These are phyloP conservation scores for Microdon myrmicae DNA, from an alignment of 2,888 invertebrate species.

Conservation along the genomic window DNA sequence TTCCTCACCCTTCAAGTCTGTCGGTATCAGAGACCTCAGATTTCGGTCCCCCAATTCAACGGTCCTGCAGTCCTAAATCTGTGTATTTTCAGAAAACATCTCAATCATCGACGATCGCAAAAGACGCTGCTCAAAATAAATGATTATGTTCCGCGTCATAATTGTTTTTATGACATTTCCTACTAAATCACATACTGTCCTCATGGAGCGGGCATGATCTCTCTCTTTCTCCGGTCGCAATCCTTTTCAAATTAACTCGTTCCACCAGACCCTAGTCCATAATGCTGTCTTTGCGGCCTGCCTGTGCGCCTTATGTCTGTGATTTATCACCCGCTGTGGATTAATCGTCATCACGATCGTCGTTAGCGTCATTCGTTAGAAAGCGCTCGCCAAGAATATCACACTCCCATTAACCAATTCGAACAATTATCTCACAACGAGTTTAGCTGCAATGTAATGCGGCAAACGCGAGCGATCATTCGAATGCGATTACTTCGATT, in stretches of 20 bases:
- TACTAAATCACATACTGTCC: slow-evolving; percentile 5
- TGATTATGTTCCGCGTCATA: slow-evolving; percentile 31
- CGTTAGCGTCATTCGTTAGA: slow-evolving; percentile 14
- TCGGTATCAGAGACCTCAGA: neutral
- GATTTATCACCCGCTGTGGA: slow-evolving; percentile 30
- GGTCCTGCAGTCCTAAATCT: slow-evolving; percentile 9
- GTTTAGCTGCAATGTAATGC: slow-evolving; percentile 17
- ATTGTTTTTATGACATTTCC: slow-evolving; percentile 40
- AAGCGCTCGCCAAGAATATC: slow-evolving; percentile 12
- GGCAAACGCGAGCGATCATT: slow-evolving; percentile 41
- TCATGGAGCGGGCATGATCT: slow-evolving; percentile 1
- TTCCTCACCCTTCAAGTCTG: no score
- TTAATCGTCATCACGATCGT: slow-evolving; percentile 26
- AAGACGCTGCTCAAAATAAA: slow-evolving; percentile 18
- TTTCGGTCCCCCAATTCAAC: neutral
- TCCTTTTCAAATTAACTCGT: slow-evolving; percentile 10
- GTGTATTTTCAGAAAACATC: slow-evolving; percentile 18
- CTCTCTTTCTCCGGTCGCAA: slow-evolving; percentile 7
- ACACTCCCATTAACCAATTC: slow-evolving; percentile 33
- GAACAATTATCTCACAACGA: slow-evolving; percentile 24
- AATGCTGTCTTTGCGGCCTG: slow-evolving; percentile 9
- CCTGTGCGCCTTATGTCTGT: slow-evolving; percentile 19
- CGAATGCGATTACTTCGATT: slow-evolving; percentile 41
- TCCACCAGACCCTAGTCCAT: neutral
- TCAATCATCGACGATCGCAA: slow-evolving; percentile 14